Percentiles rank a stretch among this genome's conserved stretches.
Conservation (phyloP, 2,113 vertebrate genomes). For the Hoplias malabaricus region DNA sequence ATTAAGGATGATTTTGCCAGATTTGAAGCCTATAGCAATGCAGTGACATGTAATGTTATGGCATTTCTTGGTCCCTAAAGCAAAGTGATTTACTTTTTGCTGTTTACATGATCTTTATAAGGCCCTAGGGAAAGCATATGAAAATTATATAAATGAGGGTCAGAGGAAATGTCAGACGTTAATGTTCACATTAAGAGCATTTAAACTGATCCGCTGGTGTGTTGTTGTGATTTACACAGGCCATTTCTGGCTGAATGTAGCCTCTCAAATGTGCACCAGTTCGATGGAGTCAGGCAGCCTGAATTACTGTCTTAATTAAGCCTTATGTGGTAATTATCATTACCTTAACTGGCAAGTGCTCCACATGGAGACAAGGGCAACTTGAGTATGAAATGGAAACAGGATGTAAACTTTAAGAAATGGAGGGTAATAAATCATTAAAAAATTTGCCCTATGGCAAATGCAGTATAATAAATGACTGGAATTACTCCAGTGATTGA, state of each 20-base stretch:
- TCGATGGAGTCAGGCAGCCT: neutral
- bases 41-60: neutral
- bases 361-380: neutral
- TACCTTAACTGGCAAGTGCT: neutral
- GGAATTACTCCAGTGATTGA: constrained; percentile 53
- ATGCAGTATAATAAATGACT: neutral
- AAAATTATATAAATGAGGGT: neutral
- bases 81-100: neutral
- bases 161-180: neutral
- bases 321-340: neutral
- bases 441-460: neutral
- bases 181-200: neutral
- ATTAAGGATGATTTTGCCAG: neutral
- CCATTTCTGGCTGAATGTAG: neutral
- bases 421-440: neutral
- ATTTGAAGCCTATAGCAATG: neutral
- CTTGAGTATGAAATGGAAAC: neutral
- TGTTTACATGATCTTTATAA: neutral
- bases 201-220: neutral
- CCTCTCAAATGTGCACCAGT: neutral
- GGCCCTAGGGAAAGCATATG: neutral
- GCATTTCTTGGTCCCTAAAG: neutral
- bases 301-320: neutral
- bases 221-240: neutral
- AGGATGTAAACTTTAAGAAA: neutral